Base-by-base conservation (phyloP, 2,888 invertebrate species). In the Sesia apiformis region DNA sequence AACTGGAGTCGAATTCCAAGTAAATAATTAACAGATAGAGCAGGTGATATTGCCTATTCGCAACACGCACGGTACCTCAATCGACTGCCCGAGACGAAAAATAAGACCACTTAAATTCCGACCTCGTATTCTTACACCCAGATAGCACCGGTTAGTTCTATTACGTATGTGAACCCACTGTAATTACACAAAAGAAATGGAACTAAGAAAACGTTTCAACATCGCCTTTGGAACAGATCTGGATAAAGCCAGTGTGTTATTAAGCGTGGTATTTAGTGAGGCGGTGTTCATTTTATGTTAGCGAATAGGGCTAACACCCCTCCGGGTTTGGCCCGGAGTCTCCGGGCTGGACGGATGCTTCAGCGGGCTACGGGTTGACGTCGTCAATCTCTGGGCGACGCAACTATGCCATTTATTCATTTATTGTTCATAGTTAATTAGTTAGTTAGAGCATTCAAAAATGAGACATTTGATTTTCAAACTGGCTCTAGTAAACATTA, bases 71-170 rank as follows among this genome's bases (percentile, higher is more conserved):
- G 52, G 69, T 70, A 73, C 72, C 73, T 74, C 79, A 78, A 79
- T 81, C 81, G 81, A 70, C 75, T 75, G 4, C 67, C 69, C 75
- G 70, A 70, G 67, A 71, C 66, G 74, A 76, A 70, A 85, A 87
- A 86, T 85, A 84, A 76, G 86, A 83, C 79, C 86, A 85, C 87
- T 88, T 86, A 84, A 82, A 88, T 88, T 87, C 87, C 67, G 70
- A 60, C 65, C 76, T 72, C 85, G 86, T 84, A 76, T 70, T 69
- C 76, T 76, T 76, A 77, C 72, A 76, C 72, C 78, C 75, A 74
- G 81, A 80, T 83, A 83, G 80, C 72, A 78, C 73, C 77, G 73
- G 79, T 78, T 78, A 81, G 79, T 74, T 54, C 54, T 54, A 54
- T 53, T 55, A 52, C 56, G 51, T 55, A 55, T 57, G 55, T 55